These are phyloP conservation scores for Epizoanthus ramosus DNA, from an alignment of 92 coral and sea anemone genomes.

Conservation along the genomic window DNA sequence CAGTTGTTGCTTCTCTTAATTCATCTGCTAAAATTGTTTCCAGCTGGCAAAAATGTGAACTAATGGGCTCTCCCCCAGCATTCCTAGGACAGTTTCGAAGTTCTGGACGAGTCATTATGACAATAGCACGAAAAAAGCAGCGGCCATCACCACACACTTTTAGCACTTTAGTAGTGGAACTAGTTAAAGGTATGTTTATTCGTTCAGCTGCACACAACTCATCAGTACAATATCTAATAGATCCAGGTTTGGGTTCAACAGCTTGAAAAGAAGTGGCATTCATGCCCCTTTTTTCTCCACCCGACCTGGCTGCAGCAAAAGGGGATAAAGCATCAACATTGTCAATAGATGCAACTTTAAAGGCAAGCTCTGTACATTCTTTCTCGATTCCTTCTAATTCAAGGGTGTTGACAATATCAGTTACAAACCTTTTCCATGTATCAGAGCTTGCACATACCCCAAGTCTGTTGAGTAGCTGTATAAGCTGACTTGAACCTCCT, in stretches of 20 bases:
- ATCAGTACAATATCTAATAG: constrained; percentile 12
- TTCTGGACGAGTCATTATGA: background rate
- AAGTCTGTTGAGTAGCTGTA: constrained; percentile 5
- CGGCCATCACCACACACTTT: constrained; percentile 21
- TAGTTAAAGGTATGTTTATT: background rate
- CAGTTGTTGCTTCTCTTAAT: constrained; percentile 18
- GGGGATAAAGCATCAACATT: constrained; percentile 26
- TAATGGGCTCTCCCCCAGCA: background rate
- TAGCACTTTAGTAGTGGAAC: constrained; percentile 4
- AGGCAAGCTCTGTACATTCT: constrained; percentile 21
- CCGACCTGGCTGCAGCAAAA: constrained; percentile 27
- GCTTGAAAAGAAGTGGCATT: constrained; percentile 23
- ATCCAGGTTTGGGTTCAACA: constrained; percentile 15
- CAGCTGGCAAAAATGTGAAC: background rate
- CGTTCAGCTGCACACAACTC: constrained; percentile 24
- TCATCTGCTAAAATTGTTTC: constrained; percentile 2
- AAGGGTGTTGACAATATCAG: constrained; percentile 1
- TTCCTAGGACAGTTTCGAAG: constrained; percentile 3
- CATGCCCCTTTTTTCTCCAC: constrained; percentile 11
- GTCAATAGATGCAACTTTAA: constrained; percentile 16
- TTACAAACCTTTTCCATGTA: constrained; percentile 8
- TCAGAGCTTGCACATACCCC: background rate
- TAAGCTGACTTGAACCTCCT: constrained; percentile 19
- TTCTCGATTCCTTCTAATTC: background rate
- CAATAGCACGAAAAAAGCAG: constrained; percentile 21